Evolutionary conservation across 1,140 invertebrate species (phyloP).

Genomic region (Drosophila lowei): DNA sequence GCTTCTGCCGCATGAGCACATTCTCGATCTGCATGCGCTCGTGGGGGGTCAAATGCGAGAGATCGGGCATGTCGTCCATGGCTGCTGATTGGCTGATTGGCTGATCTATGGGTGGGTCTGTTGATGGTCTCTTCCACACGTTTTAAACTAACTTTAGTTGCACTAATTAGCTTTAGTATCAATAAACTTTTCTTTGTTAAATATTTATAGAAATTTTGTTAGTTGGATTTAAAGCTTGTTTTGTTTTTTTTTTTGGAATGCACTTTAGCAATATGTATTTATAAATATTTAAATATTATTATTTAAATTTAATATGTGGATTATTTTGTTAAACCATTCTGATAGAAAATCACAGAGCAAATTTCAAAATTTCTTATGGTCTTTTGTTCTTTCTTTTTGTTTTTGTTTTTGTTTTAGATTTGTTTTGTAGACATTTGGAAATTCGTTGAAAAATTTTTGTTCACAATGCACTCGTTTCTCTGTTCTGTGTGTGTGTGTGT

Average conservation of each 20-base stretch:
- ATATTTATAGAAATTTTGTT: conserved; percentile 48
- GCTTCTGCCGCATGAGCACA: conserved; percentile 97
- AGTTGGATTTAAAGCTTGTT: conserved; percentile 46
- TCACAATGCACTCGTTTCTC: conserved; percentile 41
- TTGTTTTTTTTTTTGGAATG: conserved; percentile 55
- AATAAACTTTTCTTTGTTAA: conserved; percentile 29
- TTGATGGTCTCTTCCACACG: background rate
- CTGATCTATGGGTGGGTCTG: conserved; percentile 5
- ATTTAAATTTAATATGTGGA: conserved; percentile 58
- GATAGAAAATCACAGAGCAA: conserved; percentile 81
- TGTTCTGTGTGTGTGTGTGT: conserved; percentile 26
- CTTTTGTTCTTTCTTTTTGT: conserved; percentile 35
- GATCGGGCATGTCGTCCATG: conserved; percentile 95
- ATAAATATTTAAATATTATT: conserved; percentile 58
- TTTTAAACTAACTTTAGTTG: conserved; percentile 32
- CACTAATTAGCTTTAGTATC: conserved; percentile 30
- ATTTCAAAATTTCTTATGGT: conserved; percentile 70
- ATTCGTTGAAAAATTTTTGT: conserved; percentile 72
- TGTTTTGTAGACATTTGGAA: conserved; percentile 63
- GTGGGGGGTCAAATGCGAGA: conserved; percentile 98
- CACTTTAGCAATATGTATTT: conserved; percentile 69
- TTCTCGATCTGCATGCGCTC: conserved; percentile 98
- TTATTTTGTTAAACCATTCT: conserved; percentile 72
- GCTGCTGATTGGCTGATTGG: conserved; percentile 21
- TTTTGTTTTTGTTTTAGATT: conserved; percentile 34